phyloP scores from a whole-genome alignment of 2,888 invertebrate genomes.

The Tetramorium bicarinatum region DNA sequence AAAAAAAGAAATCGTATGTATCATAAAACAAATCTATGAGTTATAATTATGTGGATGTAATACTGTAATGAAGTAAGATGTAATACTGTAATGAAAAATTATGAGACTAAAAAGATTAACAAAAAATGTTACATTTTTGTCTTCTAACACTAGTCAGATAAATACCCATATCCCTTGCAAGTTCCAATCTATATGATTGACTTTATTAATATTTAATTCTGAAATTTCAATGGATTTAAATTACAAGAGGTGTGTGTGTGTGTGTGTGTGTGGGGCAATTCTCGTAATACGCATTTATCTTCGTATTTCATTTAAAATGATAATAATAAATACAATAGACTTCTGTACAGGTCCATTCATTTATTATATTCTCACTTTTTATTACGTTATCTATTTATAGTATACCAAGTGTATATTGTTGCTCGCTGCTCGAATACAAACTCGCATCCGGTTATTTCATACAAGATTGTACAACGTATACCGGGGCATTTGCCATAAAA shows the following conservation, averaged over 20 bases:
- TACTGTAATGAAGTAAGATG: too few relatives aligned
- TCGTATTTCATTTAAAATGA: constrained; percentile 11
- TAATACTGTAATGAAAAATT: too few relatives aligned
- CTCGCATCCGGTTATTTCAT: constrained; percentile 67
- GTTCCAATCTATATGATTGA: not conserved
- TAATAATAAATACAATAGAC: constrained; percentile 47
- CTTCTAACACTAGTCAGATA: not conserved
- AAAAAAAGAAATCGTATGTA: not conserved
- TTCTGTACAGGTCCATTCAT: constrained; percentile 81
- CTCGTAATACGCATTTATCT: not conserved
- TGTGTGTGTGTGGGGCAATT: not conserved
- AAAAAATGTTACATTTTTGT: not conserved
- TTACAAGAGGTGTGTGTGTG: not conserved
- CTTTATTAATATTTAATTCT: not conserved
- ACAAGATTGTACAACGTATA: not conserved
- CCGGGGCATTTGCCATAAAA: constrained; percentile 33
- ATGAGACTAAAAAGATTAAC: not conserved
- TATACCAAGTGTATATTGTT: constrained; percentile 77
- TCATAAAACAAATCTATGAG: not conserved
- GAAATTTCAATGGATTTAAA: not conserved
- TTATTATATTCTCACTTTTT: constrained; percentile 84
- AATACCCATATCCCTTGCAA: not conserved
- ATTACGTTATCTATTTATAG: constrained; percentile 83
- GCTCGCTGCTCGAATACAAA: constrained; percentile 81
- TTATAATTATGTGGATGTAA: too few relatives aligned